Evolutionary conservation across 2,797 vertebrate genomes (phyloP).

Genomic region (Xenentodon cancila): DNA sequence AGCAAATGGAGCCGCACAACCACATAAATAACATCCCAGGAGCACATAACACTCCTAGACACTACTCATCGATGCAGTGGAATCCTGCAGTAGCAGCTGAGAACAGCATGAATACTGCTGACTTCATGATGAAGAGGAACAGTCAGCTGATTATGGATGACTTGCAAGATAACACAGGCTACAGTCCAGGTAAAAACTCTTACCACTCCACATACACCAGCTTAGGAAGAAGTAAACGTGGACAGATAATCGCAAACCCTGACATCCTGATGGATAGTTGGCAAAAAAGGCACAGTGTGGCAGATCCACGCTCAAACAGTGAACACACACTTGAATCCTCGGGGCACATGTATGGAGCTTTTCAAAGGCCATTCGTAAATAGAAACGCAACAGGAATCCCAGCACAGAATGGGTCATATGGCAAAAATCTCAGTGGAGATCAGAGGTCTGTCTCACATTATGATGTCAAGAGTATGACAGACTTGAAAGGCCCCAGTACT

Average conservation of each 20-base stretch:
- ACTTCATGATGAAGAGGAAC: conserved; percentile 82
- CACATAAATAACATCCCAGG: conserved; percentile 81
- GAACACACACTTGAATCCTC: conserved; percentile 60
- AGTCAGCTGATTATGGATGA: conserved; percentile 87
- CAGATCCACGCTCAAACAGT: conserved; percentile 75
- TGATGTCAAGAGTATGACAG: conserved; percentile 70
- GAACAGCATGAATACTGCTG: conserved; percentile 67
- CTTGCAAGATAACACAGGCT: conserved; percentile 70
- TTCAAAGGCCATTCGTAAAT: conserved; percentile 55
- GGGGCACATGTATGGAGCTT: conserved; percentile 59
- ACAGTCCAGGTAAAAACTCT: conserved; percentile 71
- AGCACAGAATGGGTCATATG: conserved; percentile 49
- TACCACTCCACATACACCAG: conserved; percentile 83
- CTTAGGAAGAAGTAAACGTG: conserved; percentile 78
- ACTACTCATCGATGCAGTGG: conserved; percentile 75
- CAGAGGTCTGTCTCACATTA: conserved; percentile 83
- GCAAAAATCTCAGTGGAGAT: conserved; percentile 74
- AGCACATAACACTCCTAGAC: conserved; percentile 43
- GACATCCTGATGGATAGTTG: conserved; percentile 68
- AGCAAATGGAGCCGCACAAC: conserved; percentile 88
- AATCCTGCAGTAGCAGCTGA: conserved; percentile 51
- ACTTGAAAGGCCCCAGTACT: conserved; percentile 29
- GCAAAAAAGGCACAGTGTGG: conserved; percentile 82
- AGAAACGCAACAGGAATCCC: conserved; percentile 42
- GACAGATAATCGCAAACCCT: conserved; percentile 71